These are phyloP conservation scores for Lottia scabra DNA, from an alignment of 2,888 invertebrate genomes.

Conservation along the genomic window DNA sequence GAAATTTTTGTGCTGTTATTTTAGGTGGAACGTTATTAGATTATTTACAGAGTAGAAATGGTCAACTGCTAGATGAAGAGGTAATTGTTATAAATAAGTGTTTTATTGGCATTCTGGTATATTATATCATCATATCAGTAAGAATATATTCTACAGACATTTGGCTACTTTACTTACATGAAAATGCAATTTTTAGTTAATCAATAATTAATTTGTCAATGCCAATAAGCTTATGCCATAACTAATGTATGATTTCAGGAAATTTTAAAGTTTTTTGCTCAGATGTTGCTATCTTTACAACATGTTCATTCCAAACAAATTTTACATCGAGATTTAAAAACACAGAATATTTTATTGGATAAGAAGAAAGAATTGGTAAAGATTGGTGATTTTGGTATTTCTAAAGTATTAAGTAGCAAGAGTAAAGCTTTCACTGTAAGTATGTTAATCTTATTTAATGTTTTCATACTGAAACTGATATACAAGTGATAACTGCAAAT, in stretches of 20 bases:
- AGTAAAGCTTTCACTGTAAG: slow-evolving; percentile 71
- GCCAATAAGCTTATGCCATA: too few species aligned
- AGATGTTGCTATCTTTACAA: slow-evolving; percentile 82
- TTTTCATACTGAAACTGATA: too few species aligned
- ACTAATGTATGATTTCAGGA: slow-evolving; percentile 71
- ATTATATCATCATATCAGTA: not conserved
- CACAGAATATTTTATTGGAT: slow-evolving; percentile 86
- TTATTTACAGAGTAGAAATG: slow-evolving; percentile 75
- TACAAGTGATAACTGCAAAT: too few species aligned
- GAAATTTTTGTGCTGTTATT: slow-evolving; percentile 11
- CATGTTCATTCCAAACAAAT: slow-evolving; percentile 84
- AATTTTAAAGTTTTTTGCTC: slow-evolving; percentile 78
- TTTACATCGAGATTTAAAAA: slow-evolving; percentile 86
- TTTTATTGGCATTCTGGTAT: not conserved
- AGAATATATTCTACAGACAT: too few species aligned
- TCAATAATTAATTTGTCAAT: too few species aligned
- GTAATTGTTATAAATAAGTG: slow-evolving; percentile 63
- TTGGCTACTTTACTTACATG: too few species aligned
- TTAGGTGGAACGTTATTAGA: slow-evolving; percentile 80
- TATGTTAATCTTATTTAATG: slow-evolving; percentile 16
- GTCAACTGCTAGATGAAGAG: slow-evolving; percentile 75
- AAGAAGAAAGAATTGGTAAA: slow-evolving; percentile 78
- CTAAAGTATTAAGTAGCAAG: slow-evolving; percentile 79
- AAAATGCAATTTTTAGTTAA: too few species aligned
- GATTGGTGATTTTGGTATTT: slow-evolving; percentile 88